These are phyloP conservation scores for Cygnus buccinator DNA, from an alignment of 2,113 vertebrate genomes.

Conservation along the genomic window DNA sequence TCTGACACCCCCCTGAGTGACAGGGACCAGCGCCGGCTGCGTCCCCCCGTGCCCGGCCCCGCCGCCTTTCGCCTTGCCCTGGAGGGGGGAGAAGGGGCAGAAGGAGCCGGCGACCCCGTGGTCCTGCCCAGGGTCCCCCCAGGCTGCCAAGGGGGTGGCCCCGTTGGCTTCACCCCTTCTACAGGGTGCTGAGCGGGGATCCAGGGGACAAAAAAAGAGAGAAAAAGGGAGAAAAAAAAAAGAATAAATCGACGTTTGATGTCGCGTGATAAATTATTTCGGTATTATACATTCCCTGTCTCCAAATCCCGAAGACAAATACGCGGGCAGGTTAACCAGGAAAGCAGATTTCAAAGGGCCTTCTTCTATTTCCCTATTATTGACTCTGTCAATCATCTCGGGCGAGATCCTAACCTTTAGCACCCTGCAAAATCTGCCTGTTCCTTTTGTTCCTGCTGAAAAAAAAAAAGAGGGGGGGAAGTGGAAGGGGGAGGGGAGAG, in stretches of 20 bases:
- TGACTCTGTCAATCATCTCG: neutral
- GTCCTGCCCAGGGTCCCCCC: too few species aligned
- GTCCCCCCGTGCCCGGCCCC: neutral
- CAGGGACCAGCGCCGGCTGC: slow-evolving; percentile 16
- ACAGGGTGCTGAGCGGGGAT: neutral
- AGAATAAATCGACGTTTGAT: neutral
- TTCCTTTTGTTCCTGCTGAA: slow-evolving; percentile 44
- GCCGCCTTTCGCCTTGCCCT: slow-evolving; percentile 31
- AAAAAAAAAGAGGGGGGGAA: neutral
- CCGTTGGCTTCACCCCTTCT: neutral
- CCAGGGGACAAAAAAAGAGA: neutral
- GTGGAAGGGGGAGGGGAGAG: neutral
- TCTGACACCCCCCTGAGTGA: slow-evolving; percentile 60
- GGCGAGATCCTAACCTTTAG: neutral
- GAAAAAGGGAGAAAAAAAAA: neutral
- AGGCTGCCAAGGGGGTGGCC: neutral
- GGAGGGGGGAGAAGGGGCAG: neutral
- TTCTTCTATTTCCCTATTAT: neutral
- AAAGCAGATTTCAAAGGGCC: slow-evolving; percentile 33
- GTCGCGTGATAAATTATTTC: neutral
- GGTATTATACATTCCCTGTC: neutral
- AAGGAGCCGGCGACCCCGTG: neutral
- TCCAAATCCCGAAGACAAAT: slow-evolving; percentile 31
- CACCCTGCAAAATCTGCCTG: neutral
- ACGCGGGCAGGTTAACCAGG: neutral